A percentile compares a stretch with the other conserved stretches of the same genome.
These are phyloP conservation scores for Synaphobranchus kaupii DNA, from an alignment of 2,797 vertebrate species.

Conservation along the genomic window DNA sequence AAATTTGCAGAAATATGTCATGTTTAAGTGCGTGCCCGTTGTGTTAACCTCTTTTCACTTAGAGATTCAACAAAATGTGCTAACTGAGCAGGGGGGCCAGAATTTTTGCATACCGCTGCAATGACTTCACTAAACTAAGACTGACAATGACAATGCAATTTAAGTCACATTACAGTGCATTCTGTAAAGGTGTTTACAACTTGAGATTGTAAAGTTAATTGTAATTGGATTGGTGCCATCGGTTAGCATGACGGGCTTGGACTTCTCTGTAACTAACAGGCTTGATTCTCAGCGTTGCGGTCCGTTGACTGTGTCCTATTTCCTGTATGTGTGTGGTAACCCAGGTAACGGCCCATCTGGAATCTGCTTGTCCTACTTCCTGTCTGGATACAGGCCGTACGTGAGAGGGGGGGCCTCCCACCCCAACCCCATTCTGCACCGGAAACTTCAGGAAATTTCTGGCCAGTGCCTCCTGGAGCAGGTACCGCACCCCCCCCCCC, in stretches of 20 bases:
- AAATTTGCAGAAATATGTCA: not conserved
- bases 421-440: slow-evolving; percentile 74
- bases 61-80: not conserved
- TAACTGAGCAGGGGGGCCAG: not conserved
- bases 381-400: slow-evolving; percentile 76
- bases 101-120: too few relatives aligned
- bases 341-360: slow-evolving; percentile 79
- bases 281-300: not conserved
- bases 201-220: too few relatives aligned
- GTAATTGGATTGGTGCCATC: not conserved
- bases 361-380: slow-evolving; percentile 78
- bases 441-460: slow-evolving; percentile 65
- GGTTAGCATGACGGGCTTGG: not conserved
- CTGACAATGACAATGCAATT: too few relatives aligned
- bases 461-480: slow-evolving; percentile 70
- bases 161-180: not conserved
- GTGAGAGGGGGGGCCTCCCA: slow-evolving; percentile 62
- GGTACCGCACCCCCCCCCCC: slow-evolving; percentile 54
- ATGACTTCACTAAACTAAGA: too few relatives aligned
- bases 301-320: not conserved
- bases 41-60: not conserved
- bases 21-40: not conserved
- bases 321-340: slow-evolving; percentile 5
- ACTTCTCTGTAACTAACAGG: not conserved
- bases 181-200: too few relatives aligned